Evolutionary conservation across 1,140 invertebrate genomes (phyloP).

Genomic region (Gonioctena quinquepunctata): DNA sequence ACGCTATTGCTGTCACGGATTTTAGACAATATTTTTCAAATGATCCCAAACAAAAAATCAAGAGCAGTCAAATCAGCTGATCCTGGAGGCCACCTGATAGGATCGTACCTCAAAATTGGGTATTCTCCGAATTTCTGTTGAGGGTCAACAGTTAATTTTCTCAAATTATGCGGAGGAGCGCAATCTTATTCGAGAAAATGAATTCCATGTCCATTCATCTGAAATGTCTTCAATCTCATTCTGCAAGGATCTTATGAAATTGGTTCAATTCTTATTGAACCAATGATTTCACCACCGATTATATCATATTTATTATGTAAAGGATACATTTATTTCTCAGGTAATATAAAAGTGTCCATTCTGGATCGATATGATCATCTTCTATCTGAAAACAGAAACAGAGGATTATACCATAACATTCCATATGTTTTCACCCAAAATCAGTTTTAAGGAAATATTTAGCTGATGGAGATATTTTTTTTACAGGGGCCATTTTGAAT

Average conservation of each 20-base stretch:
- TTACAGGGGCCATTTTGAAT: not conserved
- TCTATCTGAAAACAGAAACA: conserved; percentile 63
- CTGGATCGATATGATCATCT: conserved; percentile 76
- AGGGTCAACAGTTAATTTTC: too few relatives aligned
- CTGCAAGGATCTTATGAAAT: not conserved
- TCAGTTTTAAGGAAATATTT: not conserved
- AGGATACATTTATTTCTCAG: conserved; percentile 77
- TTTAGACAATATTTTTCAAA: too few relatives aligned
- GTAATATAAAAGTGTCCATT: conserved; percentile 84
- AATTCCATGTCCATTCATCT: too few relatives aligned
- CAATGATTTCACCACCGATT: not conserved
- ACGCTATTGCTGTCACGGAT: too few relatives aligned
- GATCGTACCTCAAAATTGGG: too few relatives aligned
- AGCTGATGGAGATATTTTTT: not conserved
- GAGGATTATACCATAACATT: not conserved
- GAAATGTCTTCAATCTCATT: not conserved
- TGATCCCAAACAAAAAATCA: too few relatives aligned
- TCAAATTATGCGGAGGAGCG: too few relatives aligned
- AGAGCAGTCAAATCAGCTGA: too few relatives aligned
- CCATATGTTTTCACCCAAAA: not conserved
- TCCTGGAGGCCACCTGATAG: too few relatives aligned
- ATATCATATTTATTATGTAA: conserved; percentile 33
- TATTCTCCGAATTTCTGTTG: too few relatives aligned
- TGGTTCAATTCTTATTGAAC: not conserved
- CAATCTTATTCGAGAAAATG: too few relatives aligned